Evolutionary conservation across 2,113 vertebrate genomes (phyloP).

Genomic region (Stigmatopora nigra): DNA sequence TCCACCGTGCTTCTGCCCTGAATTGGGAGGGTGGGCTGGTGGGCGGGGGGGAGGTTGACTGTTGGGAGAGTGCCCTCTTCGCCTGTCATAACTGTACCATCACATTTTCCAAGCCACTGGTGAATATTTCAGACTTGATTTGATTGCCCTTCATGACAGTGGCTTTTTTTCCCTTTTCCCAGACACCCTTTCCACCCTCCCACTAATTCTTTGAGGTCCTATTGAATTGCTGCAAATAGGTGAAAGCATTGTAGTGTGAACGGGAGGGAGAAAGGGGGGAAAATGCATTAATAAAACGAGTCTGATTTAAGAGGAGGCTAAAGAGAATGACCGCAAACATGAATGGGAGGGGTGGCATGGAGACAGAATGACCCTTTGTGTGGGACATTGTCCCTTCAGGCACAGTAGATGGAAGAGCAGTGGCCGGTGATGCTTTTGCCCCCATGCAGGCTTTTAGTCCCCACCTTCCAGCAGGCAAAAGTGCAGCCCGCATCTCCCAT

Average conservation of each 20-base stretch:
- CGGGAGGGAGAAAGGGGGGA: conserved; percentile 31
- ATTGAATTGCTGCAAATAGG: conserved; percentile 54
- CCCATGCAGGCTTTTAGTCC: conserved; percentile 59
- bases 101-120: conserved; percentile 96
- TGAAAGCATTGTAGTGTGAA: conserved; percentile 48
- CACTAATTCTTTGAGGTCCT: conserved; percentile 32
- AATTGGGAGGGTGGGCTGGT: conserved; percentile 72
- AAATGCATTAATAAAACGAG: conserved; percentile 52
- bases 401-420: conserved; percentile 53
- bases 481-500: conserved; percentile 61
- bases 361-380: conserved; percentile 65
- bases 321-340: conserved; percentile 48
- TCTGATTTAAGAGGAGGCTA: conserved; percentile 52
- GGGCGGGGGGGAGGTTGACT: conserved; percentile 50
- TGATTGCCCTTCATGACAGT: conserved; percentile 93
- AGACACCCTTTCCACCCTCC: conserved; percentile 34
- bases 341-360: conserved; percentile 43
- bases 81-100: conserved; percentile 88
- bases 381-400: conserved; percentile 66
- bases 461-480: conserved; percentile 59
- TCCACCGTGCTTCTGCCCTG: conserved; percentile 84
- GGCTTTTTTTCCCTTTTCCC: conserved; percentile 33
- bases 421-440: conserved; percentile 56
- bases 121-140: conserved; percentile 98
- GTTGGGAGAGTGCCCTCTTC: conserved; percentile 79